A percentile compares a stretch with the other conserved stretches of the same genome.
phyloP scores from a whole-genome alignment of 2,113 vertebrate genomes.

The Centropristis striata region DNA sequence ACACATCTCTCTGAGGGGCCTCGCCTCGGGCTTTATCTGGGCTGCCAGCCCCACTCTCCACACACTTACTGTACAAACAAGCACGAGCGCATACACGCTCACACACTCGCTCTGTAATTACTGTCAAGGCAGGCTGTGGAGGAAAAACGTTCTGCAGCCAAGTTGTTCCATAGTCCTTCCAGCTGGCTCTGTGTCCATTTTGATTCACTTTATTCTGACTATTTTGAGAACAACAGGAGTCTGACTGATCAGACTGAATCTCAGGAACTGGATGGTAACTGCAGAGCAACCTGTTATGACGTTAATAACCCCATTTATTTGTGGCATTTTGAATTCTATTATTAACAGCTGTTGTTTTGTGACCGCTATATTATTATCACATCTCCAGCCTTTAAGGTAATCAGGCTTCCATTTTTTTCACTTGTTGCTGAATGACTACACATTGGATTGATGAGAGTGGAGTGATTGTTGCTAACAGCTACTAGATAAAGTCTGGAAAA shows the following conservation, averaged over 20 bases:
- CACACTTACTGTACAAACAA: conserved; percentile 67
- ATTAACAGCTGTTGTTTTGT: conserved; percentile 45
- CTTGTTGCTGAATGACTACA: conserved; percentile 9
- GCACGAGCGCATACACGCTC: conserved; percentile 21
- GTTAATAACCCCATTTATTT: conserved; percentile 33
- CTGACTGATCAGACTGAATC: conserved; percentile 16
- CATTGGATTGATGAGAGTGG: not conserved
- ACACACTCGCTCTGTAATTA: conserved; percentile 57
- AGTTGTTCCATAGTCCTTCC: conserved; percentile 42
- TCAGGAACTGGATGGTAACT: conserved; percentile 21
- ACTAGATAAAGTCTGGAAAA: conserved; percentile 7
- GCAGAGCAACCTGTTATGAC: conserved; percentile 37
- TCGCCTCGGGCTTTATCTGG: conserved; percentile 51
- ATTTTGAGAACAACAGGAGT: conserved; percentile 40
- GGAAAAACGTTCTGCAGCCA: conserved; percentile 51
- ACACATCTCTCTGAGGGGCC: conserved; percentile 62
- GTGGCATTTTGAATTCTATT: conserved; percentile 34
- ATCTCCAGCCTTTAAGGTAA: conserved; percentile 23
- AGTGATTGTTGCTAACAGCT: conserved; percentile 3
- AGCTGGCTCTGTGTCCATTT: conserved; percentile 39
- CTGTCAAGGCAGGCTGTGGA: conserved; percentile 55
- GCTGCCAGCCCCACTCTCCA: conserved; percentile 56
- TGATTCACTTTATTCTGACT: conserved; percentile 38
- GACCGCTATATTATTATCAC: conserved; percentile 35
- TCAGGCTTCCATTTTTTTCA: conserved; percentile 33